Evolutionary conservation across 2,797 vertebrate species (phyloP), one percentile per base, ranked within the genome.

Genomic region (Somateria mollissima): DNA sequence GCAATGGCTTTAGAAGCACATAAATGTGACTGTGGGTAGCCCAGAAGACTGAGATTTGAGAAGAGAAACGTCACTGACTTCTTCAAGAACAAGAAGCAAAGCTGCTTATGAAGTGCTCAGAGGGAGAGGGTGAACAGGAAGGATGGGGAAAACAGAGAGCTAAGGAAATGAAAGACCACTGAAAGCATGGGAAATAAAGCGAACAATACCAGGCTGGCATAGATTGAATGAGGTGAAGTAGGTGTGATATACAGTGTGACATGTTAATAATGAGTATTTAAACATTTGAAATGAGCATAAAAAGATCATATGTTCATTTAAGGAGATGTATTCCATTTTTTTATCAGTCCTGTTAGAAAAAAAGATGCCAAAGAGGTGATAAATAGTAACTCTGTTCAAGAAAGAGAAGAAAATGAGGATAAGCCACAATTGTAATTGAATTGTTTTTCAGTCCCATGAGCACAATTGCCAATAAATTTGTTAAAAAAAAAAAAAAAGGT

Each of bases 61-160:
- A 82, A 70, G 10, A 39, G 11, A 49, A 74, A 45, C 1, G 1
- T 30, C 10, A 1, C 13, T 37, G 17, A 1, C 6, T 66, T 82
- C 34, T 87, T 88, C 56, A 80, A 87, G 37, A 54, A 11, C 13
- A 61, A 72, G 36, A 83, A 58, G 19, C 3, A 67, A 67, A 91
- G 5, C 10, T 51, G 7, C 8, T 62, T 3, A 4, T 39, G 37
- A n/a, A 1, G 2, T 34, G 1, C 19, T 60, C 75, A 25, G 17
- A 14, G 61, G 24, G 15, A 86, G 43, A 79, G 7, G 2, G 10
- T 2, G 4, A 3, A 13, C 5, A 22, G 30, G 56, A 70, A 24
- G 14, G 78, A 70, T 11, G 2, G 6, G 4, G 8, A 20, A 82
- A 82, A 73, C 1, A 7, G 32, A 57, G 7, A 70, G 4, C 10